Conservation (phyloP, 2,113 vertebrate genomes). For the Proteles cristata region DNA sequence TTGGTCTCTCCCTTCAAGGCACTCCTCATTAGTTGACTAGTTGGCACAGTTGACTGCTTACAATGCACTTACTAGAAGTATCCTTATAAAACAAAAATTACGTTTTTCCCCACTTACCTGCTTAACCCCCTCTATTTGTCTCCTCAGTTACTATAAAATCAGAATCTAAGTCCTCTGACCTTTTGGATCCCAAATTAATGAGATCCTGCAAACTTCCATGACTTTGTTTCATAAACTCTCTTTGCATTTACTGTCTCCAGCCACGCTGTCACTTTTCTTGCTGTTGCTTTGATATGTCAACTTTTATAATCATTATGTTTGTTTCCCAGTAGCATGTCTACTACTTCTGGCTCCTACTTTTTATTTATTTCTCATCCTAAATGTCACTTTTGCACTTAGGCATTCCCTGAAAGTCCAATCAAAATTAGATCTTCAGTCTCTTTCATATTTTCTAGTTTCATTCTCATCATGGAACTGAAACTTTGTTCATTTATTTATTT, state of each 20-base stretch:
- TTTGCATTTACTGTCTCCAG: background rate
- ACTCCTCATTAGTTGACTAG: background rate
- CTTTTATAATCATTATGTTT: background rate
- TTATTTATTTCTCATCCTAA: background rate
- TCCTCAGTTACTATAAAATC: background rate
- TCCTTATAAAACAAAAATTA: background rate
- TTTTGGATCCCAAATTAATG: background rate
- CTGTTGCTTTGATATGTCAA: background rate
- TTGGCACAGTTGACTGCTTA: background rate
- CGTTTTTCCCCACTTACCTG: background rate
- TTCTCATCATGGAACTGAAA: background rate
- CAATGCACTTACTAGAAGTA: background rate
- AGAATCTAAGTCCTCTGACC: background rate
- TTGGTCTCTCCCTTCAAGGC: background rate
- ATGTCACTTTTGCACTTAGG: background rate
- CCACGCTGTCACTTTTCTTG: background rate
- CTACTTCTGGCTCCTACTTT: background rate
- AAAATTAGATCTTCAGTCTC: background rate
- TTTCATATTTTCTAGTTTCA: background rate
- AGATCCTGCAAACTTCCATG: background rate
- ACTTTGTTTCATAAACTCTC: background rate
- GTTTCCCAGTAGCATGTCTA: background rate
- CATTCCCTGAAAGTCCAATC: background rate
- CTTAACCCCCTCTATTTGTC: background rate
- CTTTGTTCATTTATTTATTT: background rate